Evolutionary conservation across 2,888 invertebrate genomes (phyloP), one percentile per base, ranked within the genome.

Genomic region (Pomacea canaliculata): DNA sequence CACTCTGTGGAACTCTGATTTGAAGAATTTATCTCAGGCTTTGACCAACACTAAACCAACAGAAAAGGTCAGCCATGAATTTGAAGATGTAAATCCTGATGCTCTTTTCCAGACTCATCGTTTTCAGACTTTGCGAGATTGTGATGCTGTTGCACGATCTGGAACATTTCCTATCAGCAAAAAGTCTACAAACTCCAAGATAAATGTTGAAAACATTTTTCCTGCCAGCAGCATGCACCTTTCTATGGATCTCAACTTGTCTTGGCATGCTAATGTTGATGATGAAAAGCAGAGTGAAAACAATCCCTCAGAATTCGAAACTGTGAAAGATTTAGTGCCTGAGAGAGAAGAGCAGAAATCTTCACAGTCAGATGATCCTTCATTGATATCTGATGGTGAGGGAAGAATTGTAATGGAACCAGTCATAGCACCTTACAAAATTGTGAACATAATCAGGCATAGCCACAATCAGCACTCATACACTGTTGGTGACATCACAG

Each of bases 1-100:
- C 73, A 88, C 87, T 1, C 71, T 86, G 23, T 87, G 85, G 86
- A 88, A 88, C 78, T 83, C 86, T 8, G 82, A 84, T 65, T 77
- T 81, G 23, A 19, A 76, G 65, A 70, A 70, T 37, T 46, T 76
- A 10, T 56, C 70, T 16, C 51, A 70, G 19, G 67, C 51, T 37
- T 59, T 27, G 23, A n/a, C 66, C 10, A 23, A 7, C 3, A 37
- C 23, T 5, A 18, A 3, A 19, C 7, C 74, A 16, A 49, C 59
- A 23, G 46, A 62, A 19, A 68, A 70, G 49, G 46, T 70, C n/a
- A 86, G 86, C 79, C 83, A 84, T 73, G 86, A 86, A 79, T 87
- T 86, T 82, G 88, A 88, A 74, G 88, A 88, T 78, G 69, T 85
- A 8, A 76, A 82, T 49, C 78, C 85, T 8, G 81, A 85, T 10